phyloP scores from a whole-genome alignment of 2,113 vertebrate species.

The Ameiurus melas region DNA sequence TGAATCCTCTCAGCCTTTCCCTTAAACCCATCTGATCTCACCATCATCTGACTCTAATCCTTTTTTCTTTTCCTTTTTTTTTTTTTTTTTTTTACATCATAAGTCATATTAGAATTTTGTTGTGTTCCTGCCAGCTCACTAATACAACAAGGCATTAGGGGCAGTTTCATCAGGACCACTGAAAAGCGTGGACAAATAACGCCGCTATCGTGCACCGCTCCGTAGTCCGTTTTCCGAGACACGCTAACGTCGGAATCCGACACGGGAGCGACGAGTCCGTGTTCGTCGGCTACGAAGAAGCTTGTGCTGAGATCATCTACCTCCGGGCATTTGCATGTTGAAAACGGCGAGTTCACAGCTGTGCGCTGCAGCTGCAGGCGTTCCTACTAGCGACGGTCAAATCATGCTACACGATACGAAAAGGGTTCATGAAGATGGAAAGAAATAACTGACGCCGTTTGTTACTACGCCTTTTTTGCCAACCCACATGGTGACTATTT shows the following conservation, averaged over 20 bases:
- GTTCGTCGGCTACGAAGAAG: neutral
- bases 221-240: too few relatives aligned
- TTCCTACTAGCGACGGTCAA: neutral
- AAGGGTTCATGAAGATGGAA: too few relatives aligned
- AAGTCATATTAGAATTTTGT: neutral
- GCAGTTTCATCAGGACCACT: neutral
- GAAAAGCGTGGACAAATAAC: neutral
- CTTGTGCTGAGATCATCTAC: neutral
- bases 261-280: too few relatives aligned
- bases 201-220: too few relatives aligned
- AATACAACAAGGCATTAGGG: neutral
- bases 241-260: too few relatives aligned
- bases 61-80: neutral
- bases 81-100: too few relatives aligned
- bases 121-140: neutral
- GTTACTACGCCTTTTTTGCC: too few relatives aligned
- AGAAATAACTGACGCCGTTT: too few relatives aligned
- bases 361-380: neutral
- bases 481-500: neutral
- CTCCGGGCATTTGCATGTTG: neutral
- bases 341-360: neutral
- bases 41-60: neutral
- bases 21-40: neutral
- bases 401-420: too few relatives aligned
- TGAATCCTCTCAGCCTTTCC: constrained; percentile 16